phyloP scores from a whole-genome alignment of 2,797 vertebrate species.

The Otus scops region DNA sequence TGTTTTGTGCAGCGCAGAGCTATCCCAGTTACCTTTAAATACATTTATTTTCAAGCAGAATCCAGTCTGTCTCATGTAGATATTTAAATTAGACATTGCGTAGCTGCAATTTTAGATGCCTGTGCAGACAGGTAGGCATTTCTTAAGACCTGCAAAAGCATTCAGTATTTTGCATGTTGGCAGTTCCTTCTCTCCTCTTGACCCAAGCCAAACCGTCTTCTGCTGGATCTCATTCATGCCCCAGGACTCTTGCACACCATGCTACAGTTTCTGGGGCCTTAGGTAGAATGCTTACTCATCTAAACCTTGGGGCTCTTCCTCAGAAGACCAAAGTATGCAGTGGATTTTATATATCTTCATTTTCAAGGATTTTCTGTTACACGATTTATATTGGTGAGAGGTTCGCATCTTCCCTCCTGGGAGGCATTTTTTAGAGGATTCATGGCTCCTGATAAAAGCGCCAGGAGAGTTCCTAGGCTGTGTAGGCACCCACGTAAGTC shows the following conservation, averaged over 20 bases:
- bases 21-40: background rate
- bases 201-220: background rate
- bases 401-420: background rate
- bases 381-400: background rate
- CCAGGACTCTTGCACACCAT: background rate
- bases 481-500: background rate
- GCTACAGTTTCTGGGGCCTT: background rate
- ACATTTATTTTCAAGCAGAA: background rate
- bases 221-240: background rate
- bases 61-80: background rate
- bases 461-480: background rate
- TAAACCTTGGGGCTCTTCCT: background rate
- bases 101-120: background rate
- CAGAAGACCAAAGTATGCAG: background rate
- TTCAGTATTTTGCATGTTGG: background rate
- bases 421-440: background rate
- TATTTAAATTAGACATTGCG: background rate
- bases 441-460: accelerated
- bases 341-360: background rate
- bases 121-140: background rate
- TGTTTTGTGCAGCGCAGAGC: background rate
- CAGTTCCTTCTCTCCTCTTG: background rate
- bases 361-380: background rate
- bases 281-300: background rate
- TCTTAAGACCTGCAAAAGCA: background rate